Base-by-base conservation (phyloP, 2,888 invertebrate species). In the Serrognathus titanus region DNA sequence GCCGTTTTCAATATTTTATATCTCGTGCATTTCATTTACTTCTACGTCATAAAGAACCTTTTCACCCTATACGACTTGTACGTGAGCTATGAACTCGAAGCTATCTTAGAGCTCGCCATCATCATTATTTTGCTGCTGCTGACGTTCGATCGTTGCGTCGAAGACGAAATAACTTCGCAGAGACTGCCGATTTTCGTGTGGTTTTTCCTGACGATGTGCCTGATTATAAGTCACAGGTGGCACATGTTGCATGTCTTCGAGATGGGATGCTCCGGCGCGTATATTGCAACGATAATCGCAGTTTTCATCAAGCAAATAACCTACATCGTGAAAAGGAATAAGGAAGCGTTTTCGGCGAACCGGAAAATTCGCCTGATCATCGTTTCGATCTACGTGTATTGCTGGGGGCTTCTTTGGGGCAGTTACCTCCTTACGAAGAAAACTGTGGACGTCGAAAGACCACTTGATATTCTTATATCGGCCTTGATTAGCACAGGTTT, bases 21-120 rank as follows among this genome's bases (percentile, higher is more conserved):
- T 37, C 24, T 53, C 7, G 47, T 53, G 13, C 47, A 53, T 9
- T 16, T 53, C 39, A 40, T 40, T n/a, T 31, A 48, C 13, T 53
- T 53, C 11, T 53, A 53, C 20, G 38, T 48, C 2, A 48, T 48
- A 7, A 48, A 53, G 39, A 47, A 48, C 11, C 48, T 48, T n/a
- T 53, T 53, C 16, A 53, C 53, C n/a, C 12, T 53, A 38, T 40
- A 47, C 12, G 53, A 53, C 39, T 53, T 53, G 39, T 53, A 40
- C 38, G 31, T 53, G 6, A 53, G 53, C 13, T 53, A 48, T 3
- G 47, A 53, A 39, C 47, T 53, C 36, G 53, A 53, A 48, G 53
- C 53, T 3, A 53, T 53, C 39, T 47, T 53, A 0, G 47, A 53
- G 36, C 48, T 53, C 10, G 47, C 47, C 11, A 53, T 48, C 2